phyloP scores from a whole-genome alignment of 1,140 invertebrate genomes.

The Diabrotica virgifera region DNA sequence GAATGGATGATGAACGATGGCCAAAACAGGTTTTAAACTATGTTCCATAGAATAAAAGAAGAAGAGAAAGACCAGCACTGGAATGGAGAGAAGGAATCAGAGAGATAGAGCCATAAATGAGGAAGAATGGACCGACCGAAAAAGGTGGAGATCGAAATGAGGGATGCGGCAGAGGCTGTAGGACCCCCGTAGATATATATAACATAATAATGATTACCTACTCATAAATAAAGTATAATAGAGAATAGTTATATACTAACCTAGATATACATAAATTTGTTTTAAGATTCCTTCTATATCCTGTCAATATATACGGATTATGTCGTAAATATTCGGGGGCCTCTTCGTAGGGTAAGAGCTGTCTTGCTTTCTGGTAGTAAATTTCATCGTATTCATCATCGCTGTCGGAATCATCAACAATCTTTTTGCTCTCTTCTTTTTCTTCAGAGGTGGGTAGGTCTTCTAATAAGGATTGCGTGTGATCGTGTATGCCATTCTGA shows the following conservation, averaged over 20 bases:
- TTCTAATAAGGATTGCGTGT: conserved; percentile 33
- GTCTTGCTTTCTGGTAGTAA: conserved; percentile 49
- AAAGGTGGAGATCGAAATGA: no score
- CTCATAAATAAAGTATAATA: no score
- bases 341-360: conserved; percentile 56
- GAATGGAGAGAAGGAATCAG: no score
- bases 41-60: no score
- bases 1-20: no score
- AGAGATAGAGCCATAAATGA: no score
- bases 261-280: conserved; percentile 84
- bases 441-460: conserved; percentile 19
- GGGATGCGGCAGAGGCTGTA: no score
- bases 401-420: conserved; percentile 13
- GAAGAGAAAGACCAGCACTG: no score
- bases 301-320: conserved; percentile 67
- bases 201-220: no score
- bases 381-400: conserved; percentile 25
- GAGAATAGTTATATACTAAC: conserved; percentile 50
- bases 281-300: conserved; percentile 73
- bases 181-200: no score
- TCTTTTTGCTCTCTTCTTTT: conserved; percentile 13
- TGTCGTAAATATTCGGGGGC: conserved; percentile 73
- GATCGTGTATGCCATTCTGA: conserved; percentile 19
- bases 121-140: no score
- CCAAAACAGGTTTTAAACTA: no score